Conservation (phyloP, 2,113 vertebrate genomes). For the Peromyscus maniculatus region DNA sequence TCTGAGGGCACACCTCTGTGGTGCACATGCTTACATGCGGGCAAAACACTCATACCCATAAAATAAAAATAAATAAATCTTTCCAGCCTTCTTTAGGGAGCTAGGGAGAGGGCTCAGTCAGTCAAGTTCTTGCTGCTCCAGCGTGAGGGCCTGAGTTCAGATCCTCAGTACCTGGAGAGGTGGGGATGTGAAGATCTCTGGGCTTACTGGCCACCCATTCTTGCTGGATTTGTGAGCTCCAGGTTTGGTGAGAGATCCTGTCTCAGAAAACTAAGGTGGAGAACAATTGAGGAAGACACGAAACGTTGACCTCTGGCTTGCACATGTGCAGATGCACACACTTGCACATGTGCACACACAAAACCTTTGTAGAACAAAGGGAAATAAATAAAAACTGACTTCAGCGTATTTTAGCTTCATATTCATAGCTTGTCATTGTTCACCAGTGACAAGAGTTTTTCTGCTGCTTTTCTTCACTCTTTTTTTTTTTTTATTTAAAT, state of each 20-base stretch:
- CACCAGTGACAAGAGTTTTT: not conserved
- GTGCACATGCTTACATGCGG: not conserved
- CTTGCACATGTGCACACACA: too few species aligned
- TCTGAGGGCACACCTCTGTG: not conserved
- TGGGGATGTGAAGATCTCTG: not conserved
- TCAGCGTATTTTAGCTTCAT: constrained; percentile 26
- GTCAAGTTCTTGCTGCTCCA: not conserved
- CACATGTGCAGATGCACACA: not conserved
- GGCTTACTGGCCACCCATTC: too few species aligned
- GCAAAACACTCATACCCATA: not conserved
- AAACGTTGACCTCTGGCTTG: not conserved
- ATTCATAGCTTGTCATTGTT: not conserved
- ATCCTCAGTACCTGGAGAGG: not conserved
- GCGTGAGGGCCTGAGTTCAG: not conserved
- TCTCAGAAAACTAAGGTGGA: not conserved
- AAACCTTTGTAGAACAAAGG: constrained; percentile 31
- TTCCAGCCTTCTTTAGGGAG: not conserved
- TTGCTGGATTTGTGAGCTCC: not conserved
- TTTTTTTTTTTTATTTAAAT: not conserved
- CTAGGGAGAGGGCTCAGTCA: not conserved
- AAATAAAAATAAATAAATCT: not conserved
- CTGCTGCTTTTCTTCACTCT: not conserved
- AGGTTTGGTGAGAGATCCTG: not conserved
- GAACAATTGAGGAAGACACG: not conserved
- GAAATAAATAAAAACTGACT: constrained; percentile 9